A percentile compares a stretch with the other conserved stretches of the same genome.
Conservation (phyloP, 1,140 invertebrate species). For the Lanistes nyassanus region DNA sequence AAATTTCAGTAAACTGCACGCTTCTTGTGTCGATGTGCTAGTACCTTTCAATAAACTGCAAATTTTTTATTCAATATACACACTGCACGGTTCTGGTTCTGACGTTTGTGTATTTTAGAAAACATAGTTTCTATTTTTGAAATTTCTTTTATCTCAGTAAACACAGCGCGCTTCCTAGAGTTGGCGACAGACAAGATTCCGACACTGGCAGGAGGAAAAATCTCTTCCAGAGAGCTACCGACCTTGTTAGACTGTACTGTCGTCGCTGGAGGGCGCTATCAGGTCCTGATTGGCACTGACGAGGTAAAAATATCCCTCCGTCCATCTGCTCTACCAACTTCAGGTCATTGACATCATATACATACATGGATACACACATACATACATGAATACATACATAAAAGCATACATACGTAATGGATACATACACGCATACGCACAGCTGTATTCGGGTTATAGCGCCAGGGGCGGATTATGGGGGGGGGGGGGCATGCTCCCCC, state of each 20-base stretch:
- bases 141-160: conserved; percentile 70
- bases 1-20: not conserved
- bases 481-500: not conserved
- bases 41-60: not conserved
- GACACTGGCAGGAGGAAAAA: conserved; percentile 79
- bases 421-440: conserved; percentile 9
- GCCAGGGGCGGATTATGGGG: not conserved
- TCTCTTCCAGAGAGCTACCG: conserved; percentile 49
- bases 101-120: not conserved
- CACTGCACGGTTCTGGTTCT: not conserved
- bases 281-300: conserved; percentile 52
- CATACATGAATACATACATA: not conserved
- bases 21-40: not conserved
- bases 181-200: conserved; percentile 74
- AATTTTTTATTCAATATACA: too few relatives aligned
- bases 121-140: not conserved
- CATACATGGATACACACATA: not conserved
- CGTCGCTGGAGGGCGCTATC: conserved; percentile 38
- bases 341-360: not conserved
- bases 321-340: not conserved
- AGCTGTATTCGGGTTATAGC: not conserved
- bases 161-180: conserved; percentile 77
- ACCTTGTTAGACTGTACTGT: conserved; percentile 42
- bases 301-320: conserved; percentile 32
- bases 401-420: not conserved